Evolutionary conservation across 2,113 vertebrate species (phyloP).

Genomic region (Nothocercus julius): DNA sequence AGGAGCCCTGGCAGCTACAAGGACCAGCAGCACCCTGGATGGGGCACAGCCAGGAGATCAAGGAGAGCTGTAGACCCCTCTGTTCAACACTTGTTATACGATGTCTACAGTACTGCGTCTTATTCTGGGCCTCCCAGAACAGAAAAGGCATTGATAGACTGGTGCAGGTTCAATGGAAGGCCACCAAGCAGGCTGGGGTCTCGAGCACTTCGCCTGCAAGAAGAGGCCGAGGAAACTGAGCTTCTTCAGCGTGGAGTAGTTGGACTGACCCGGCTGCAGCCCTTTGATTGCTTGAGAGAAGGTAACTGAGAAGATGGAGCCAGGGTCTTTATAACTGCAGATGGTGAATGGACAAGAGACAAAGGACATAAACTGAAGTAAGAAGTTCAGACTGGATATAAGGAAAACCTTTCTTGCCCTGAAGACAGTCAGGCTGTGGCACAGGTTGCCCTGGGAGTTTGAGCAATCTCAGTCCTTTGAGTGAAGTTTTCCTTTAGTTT

Average conservation of each 20-base stretch:
- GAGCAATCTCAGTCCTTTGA: neutral
- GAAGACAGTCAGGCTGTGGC: neutral
- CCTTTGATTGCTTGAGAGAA: neutral
- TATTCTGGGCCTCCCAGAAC: neutral
- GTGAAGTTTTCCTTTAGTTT: neutral
- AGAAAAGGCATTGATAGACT: neutral
- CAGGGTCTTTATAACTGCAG: neutral
- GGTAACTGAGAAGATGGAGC: neutral
- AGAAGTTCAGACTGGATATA: neutral
- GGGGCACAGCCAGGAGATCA: accelerated
- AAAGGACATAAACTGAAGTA: neutral
- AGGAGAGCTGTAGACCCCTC: neutral
- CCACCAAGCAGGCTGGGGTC: neutral
- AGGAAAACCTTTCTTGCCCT: neutral
- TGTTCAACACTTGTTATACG: neutral
- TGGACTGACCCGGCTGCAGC: no score
- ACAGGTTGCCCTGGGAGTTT: neutral
- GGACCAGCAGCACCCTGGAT: neutral
- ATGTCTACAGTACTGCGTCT: accelerated
- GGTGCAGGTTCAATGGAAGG: neutral
- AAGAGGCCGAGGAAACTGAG: neutral
- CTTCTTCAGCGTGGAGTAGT: neutral
- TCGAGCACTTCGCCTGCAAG: neutral
- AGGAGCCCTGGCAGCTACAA: neutral
- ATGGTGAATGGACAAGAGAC: neutral